phyloP scores from a whole-genome alignment of 2,113 vertebrate genomes.

The Halcyon malimbica region DNA sequence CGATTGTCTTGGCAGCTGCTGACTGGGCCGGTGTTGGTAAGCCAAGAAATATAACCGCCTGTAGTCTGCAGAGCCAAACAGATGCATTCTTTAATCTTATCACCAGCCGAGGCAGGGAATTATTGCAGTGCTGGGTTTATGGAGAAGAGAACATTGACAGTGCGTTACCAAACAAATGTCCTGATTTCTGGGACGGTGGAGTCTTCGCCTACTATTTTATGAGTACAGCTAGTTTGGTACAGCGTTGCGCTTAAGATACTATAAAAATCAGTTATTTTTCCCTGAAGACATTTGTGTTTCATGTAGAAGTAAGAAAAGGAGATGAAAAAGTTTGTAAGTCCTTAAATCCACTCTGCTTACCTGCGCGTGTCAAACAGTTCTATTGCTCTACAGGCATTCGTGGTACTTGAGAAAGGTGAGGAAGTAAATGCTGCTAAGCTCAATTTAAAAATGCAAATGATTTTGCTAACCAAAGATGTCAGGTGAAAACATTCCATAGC shows the following conservation, averaged over 20 bases:
- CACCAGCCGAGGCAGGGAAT: background rate
- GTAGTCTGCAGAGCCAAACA: background rate
- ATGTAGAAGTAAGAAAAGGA: background rate
- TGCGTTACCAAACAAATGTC: background rate
- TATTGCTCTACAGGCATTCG: background rate
- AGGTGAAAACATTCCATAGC: background rate
- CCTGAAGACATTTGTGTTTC: background rate
- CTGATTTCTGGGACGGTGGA: background rate
- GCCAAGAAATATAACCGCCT: background rate
- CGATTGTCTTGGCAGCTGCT: background rate
- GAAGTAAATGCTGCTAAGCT: background rate
- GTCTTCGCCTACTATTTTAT: background rate
- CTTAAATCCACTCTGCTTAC: conserved; percentile 27
- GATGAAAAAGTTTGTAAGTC: background rate
- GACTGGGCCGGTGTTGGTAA: background rate
- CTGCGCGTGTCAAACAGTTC: background rate
- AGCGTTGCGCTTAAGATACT: background rate
- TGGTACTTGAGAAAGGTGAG: background rate
- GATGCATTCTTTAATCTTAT: background rate
- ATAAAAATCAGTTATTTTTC: background rate
- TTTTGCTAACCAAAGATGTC: conserved; percentile 3
- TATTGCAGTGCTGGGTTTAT: background rate
- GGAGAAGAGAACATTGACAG: background rate
- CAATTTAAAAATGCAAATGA: conserved; percentile 35
- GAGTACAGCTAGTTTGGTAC: background rate